Percentiles rank a stretch among this genome's conserved stretches.
These are phyloP conservation scores for Drosophila sproati DNA, from an alignment of 1,140 invertebrate genomes.

Conservation along the genomic window DNA sequence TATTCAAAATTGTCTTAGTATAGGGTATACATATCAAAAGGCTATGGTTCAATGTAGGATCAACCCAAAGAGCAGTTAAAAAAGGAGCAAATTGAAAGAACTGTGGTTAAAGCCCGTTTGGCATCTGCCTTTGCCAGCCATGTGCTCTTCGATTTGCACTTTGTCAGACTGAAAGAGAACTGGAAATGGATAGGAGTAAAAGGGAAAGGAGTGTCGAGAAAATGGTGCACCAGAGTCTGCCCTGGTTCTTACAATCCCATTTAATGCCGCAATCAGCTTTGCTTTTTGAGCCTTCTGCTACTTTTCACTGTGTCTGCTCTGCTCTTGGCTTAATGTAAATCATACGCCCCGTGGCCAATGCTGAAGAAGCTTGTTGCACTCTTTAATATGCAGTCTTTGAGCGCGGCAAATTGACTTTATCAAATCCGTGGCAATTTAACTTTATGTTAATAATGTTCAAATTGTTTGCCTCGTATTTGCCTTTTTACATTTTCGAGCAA, in stretches of 20 bases:
- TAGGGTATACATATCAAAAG: not conserved
- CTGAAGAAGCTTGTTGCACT: constrained; percentile 39
- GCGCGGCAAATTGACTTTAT: constrained; percentile 44
- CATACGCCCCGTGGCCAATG: constrained; percentile 58
- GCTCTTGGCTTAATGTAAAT: constrained; percentile 69
- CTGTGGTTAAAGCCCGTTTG: constrained; percentile 71
- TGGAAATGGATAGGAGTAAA: not conserved
- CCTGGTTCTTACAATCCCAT: constrained; percentile 58
- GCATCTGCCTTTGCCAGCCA: constrained; percentile 49
- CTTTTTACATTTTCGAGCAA: not conserved
- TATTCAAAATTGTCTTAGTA: constrained; percentile 7
- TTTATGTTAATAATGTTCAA: constrained; percentile 22
- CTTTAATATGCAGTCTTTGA: constrained; percentile 17
- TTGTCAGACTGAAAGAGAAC: constrained; percentile 20
- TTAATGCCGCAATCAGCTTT: constrained; percentile 80
- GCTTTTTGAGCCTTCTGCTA: constrained; percentile 64
- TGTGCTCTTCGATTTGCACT: constrained; percentile 65
- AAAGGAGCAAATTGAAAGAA: constrained; percentile 50
- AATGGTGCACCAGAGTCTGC: constrained; percentile 5
- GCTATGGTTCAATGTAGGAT: not conserved
- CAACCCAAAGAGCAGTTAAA: constrained; percentile 9
- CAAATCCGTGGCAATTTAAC: constrained; percentile 56
- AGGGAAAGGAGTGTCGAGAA: not conserved
- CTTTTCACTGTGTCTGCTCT: constrained; percentile 48
- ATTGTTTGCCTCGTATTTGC: constrained; percentile 17